These are phyloP conservation scores for Sinocyclocheilus grahami DNA, from an alignment of 2,113 vertebrate genomes.

Conservation along the genomic window DNA sequence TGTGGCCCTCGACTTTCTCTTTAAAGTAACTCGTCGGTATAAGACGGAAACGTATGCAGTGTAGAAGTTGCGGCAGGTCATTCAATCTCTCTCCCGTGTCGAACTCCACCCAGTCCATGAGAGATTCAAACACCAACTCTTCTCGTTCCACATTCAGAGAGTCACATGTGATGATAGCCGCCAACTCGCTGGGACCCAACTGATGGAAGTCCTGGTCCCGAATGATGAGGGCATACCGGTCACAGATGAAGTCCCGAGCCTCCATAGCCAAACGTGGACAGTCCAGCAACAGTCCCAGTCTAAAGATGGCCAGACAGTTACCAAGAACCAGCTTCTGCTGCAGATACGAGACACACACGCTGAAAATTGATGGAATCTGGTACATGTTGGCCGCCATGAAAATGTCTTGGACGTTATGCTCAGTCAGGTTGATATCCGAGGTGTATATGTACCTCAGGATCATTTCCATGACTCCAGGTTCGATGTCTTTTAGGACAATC, in stretches of 20 bases:
- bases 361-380: conserved; percentile 98
- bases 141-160: conserved; percentile 89
- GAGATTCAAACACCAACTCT: conserved; percentile 88
- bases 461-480: conserved; percentile 88
- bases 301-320: conserved; percentile 94
- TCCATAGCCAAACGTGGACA: conserved; percentile 89
- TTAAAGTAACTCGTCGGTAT: conserved; percentile 84
- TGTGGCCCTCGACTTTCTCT: conserved; percentile 85
- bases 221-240: conserved; percentile 84
- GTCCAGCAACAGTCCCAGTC: conserved; percentile 92
- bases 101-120: conserved; percentile 87
- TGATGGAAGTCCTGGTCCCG: conserved; percentile 89
- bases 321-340: conserved; percentile 92
- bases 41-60: conserved; percentile 91
- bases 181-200: conserved; percentile 85
- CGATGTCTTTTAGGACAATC: conserved; percentile 88
- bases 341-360: conserved; percentile 93
- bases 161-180: conserved; percentile 88
- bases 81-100: conserved; percentile 76
- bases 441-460: conserved; percentile 96
- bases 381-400: conserved; percentile 92
- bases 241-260: conserved; percentile 89
- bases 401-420: conserved; percentile 94
- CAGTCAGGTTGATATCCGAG: conserved; percentile 88
- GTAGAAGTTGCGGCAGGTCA: conserved; percentile 85